A percentile compares a stretch with the other conserved stretches of the same genome.
Evolutionary conservation across 2,797 vertebrate species (phyloP).

Genomic region (Rhodeus uyekii): DNA sequence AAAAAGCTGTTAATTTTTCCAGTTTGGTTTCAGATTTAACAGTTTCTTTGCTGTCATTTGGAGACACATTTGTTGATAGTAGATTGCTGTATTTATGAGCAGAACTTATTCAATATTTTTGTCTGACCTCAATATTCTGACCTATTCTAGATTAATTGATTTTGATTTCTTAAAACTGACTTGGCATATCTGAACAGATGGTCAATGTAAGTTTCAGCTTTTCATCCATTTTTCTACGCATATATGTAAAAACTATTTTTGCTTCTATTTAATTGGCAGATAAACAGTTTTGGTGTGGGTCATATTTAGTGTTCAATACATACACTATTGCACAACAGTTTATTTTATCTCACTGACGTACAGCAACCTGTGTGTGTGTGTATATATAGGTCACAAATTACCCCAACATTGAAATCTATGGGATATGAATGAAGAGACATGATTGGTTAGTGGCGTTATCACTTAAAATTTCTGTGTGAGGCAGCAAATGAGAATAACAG

Average conservation of each 20-base stretch:
- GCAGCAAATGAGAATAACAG: conserved; percentile 40
- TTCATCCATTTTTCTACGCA: not conserved
- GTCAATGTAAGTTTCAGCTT: not conserved
- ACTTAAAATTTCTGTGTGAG: not conserved
- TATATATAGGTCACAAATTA: conserved; percentile 11
- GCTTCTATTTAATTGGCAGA: not conserved
- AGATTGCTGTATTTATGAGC: not conserved
- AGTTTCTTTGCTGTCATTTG: not conserved
- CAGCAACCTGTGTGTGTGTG: not conserved
- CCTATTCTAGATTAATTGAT: not conserved
- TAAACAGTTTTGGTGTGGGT: not conserved
- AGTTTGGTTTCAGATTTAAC: not conserved
- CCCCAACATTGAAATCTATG: conserved; percentile 26
- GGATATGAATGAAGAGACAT: conserved; percentile 11
- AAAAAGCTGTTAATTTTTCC: not conserved
- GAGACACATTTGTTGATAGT: not conserved
- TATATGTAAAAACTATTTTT: not conserved
- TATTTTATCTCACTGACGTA: not conserved
- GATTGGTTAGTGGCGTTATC: conserved; percentile 46
- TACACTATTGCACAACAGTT: not conserved
- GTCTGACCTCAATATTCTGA: not conserved
- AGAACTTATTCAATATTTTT: not conserved
- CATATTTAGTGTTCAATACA: not conserved
- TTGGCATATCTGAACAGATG: not conserved
- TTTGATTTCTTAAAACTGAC: not conserved